Evolutionary conservation across 2,888 invertebrate genomes (phyloP).

Genomic region (Octonoba sinensis): DNA sequence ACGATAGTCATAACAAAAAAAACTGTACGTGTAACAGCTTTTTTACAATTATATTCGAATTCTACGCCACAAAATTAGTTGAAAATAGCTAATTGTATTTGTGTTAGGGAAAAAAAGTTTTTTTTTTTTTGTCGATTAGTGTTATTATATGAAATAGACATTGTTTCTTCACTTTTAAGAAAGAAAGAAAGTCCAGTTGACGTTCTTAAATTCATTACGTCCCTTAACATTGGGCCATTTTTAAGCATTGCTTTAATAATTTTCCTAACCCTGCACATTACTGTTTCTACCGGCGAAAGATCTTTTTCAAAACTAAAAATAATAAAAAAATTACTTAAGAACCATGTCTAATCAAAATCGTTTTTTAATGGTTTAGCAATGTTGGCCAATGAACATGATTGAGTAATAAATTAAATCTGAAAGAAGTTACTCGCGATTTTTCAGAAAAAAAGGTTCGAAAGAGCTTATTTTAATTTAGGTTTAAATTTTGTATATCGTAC

Average conservation of each 20-base stretch:
- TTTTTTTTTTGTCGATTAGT: too few relatives aligned
- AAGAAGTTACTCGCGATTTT: not conserved
- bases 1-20: too few relatives aligned
- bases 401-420: not conserved
- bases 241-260: not conserved
- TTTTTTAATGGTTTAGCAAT: not conserved
- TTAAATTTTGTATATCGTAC: too few relatives aligned
- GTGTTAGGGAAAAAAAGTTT: too few relatives aligned
- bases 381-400: not conserved
- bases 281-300: not conserved
- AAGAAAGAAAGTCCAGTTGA: not conserved
- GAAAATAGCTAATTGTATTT: too few relatives aligned
- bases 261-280: too few relatives aligned
- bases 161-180: conserved; percentile 1
- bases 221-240: not conserved
- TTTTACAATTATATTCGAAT: too few relatives aligned
- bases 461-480: not conserved
- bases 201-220: not conserved
- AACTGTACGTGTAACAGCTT: too few relatives aligned
- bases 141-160: not conserved
- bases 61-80: too few relatives aligned
- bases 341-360: too few relatives aligned
- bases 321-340: not conserved
- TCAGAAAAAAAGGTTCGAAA: not conserved
- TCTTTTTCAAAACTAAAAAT: not conserved